Evolutionary conservation across 2,113 vertebrate genomes (phyloP).

Genomic region (Lipophrys pholis): DNA sequence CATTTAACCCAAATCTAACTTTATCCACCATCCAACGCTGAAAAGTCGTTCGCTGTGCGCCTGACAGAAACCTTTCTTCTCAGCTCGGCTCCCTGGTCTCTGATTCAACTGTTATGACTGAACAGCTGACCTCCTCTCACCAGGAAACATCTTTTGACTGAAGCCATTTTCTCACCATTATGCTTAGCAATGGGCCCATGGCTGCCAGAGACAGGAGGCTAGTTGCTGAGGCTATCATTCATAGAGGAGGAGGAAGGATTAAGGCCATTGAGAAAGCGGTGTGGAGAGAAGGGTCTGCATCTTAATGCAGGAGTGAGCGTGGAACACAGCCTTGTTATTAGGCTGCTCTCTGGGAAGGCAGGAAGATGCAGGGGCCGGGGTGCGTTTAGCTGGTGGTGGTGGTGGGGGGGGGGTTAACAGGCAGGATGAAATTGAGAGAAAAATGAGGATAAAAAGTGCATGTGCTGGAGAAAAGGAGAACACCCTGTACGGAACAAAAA

Average conservation of each 20-base stretch:
- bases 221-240: conserved; percentile 74
- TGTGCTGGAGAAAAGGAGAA: not conserved
- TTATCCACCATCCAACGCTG: not conserved
- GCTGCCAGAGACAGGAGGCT: conserved; percentile 44
- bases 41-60: conserved; percentile 2
- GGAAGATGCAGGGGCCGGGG: conserved; percentile 32
- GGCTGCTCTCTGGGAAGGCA: conserved; percentile 34
- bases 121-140: conserved; percentile 51
- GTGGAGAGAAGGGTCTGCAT: conserved; percentile 71
- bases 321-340: conserved; percentile 65
- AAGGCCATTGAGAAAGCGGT: conserved; percentile 66
- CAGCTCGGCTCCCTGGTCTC: conserved; percentile 21
- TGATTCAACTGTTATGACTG: conserved; percentile 15
- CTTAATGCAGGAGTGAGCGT: conserved; percentile 68
- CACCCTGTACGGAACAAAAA: not conserved
- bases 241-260: conserved; percentile 70
- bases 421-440: conserved; percentile 4
- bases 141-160: conserved; percentile 52
- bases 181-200: conserved; percentile 47
- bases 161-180: conserved; percentile 62
- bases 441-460: not conserved
- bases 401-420: not conserved
- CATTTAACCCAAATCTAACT: not conserved
- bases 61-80: conserved; percentile 25
- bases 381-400: conserved; percentile 14